A percentile compares a stretch with the other conserved stretches of the same genome.
phyloP scores from a whole-genome alignment of 2,888 invertebrate species.

The Sylvicola fuscatus region DNA sequence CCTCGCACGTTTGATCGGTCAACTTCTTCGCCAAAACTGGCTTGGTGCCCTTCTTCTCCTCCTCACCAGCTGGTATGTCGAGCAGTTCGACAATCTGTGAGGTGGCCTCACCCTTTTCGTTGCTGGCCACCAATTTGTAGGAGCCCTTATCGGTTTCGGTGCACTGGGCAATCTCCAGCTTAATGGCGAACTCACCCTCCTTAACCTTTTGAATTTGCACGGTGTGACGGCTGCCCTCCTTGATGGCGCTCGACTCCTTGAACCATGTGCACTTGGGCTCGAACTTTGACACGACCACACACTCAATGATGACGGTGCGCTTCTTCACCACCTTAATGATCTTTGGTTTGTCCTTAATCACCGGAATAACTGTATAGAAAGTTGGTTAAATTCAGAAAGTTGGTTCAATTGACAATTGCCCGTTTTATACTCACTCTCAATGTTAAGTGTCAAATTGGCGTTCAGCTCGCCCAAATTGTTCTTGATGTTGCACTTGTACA shows the following conservation, averaged over 20 bases:
- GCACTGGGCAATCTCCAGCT: constrained; percentile 74
- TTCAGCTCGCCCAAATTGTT: constrained; percentile 92
- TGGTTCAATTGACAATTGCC: not conserved
- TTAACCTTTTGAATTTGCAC: constrained; percentile 20
- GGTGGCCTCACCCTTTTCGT: constrained; percentile 81
- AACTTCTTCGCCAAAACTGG: constrained; percentile 63
- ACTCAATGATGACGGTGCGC: constrained; percentile 82
- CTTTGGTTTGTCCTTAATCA: constrained; percentile 82
- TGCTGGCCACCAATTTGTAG: constrained; percentile 78
- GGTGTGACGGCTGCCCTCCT: constrained; percentile 31
- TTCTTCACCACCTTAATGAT: constrained; percentile 82
- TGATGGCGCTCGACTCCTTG: constrained; percentile 63
- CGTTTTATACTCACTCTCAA: constrained; percentile 60
- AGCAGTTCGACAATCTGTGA: constrained; percentile 75
- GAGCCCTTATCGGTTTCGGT: constrained; percentile 64
- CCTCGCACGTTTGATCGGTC: constrained; percentile 45
- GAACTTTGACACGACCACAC: constrained; percentile 82
- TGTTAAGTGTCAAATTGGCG: constrained; percentile 91
- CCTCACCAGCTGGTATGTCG: constrained; percentile 56
- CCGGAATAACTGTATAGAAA: constrained; percentile 52
- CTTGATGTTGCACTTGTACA: constrained; percentile 95
- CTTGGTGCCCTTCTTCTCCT: constrained; percentile 54
- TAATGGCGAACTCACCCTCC: constrained; percentile 74
- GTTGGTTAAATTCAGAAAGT: constrained; percentile 2
- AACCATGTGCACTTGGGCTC: constrained; percentile 88